Base-by-base conservation (phyloP, 2,113 vertebrate species). In the Nettapus auritus region DNA sequence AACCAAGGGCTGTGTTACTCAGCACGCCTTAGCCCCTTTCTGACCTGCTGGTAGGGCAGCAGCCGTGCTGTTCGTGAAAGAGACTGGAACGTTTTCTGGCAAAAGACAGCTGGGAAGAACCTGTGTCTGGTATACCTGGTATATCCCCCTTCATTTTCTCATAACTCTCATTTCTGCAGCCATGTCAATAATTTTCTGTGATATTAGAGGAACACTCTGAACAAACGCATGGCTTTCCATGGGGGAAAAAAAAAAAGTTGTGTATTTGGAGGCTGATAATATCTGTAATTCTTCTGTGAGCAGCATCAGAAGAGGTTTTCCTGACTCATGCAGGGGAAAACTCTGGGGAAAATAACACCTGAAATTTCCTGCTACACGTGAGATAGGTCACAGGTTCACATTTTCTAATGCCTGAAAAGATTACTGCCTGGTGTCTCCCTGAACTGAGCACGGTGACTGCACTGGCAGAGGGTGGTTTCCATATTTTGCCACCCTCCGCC, bases 1-100 rank as follows among this genome's bases (percentile, higher is more conserved):
- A 11, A 50, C 13, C 33, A 53, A 56, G 14, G 38, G 40, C 66
- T 0, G 0, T 16, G 14, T 34, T 69, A 22, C 12, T 29, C 50
- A 78, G n/a, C 29, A 46, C 33, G 18, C 7, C n/a, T 28, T 21
- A 16, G 57, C 52, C 33, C n/a, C 42, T 57, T 52, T 55, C n/a
- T 53, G 55, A 62, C 22, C n/a, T 18, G 8, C 52, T 34, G 31
- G 9, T 20, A 9, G 31, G 6, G 38, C 36, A 69, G 60, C 25
- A 78, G 46, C 38, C 4, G 1, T 31, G 14, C 3, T 50, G 13
- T 8, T 57, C 11, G 4, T 16, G 15, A 29, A 46, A 33, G 33
- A 56, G 29, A 11, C 10, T 17, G n/a, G 36, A 69, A 29, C 6
- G 21, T 9, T 31, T n/a, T 48, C 22, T 9, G 20, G 50, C 31